phyloP scores from a whole-genome alignment of 1,140 invertebrate genomes.

The Oedothorax gibbosus region DNA sequence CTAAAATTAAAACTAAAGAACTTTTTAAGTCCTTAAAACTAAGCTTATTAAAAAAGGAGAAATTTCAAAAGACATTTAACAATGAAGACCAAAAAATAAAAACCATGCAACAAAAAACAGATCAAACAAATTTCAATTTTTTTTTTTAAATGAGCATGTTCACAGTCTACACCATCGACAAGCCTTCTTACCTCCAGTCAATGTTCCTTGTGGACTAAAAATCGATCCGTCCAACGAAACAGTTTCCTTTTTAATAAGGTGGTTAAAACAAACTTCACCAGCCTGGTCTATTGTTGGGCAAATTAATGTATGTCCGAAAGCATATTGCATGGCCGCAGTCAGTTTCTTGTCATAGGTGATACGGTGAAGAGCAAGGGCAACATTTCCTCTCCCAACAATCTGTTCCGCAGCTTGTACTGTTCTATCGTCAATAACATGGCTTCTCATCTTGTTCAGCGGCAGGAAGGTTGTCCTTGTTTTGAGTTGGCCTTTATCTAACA shows the following conservation, averaged over 20 bases:
- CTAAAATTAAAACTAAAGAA: no score
- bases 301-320: constrained; percentile 89
- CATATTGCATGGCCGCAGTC: constrained; percentile 84
- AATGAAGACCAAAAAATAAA: constrained; percentile 18
- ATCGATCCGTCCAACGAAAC: constrained; percentile 94
- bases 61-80: constrained; percentile 29
- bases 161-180: background rate
- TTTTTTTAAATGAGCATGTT: background rate
- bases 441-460: constrained; percentile 91
- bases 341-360: constrained; percentile 81
- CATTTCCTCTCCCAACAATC: constrained; percentile 84
- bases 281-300: constrained; percentile 86
- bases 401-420: constrained; percentile 78
- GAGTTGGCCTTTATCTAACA: constrained; percentile 86
- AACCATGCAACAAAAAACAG: background rate
- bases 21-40: no score
- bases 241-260: constrained; percentile 79
- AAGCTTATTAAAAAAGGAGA: no score
- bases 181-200: constrained; percentile 77
- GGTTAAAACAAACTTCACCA: constrained; percentile 81
- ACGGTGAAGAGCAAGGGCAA: constrained; percentile 83
- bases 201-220: constrained; percentile 87
- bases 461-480: constrained; percentile 83
- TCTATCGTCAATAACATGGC: constrained; percentile 73
- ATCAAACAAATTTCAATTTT: no score